Base-by-base conservation (phyloP, 2,113 vertebrate genomes). In the Ancistrus triradiatus region DNA sequence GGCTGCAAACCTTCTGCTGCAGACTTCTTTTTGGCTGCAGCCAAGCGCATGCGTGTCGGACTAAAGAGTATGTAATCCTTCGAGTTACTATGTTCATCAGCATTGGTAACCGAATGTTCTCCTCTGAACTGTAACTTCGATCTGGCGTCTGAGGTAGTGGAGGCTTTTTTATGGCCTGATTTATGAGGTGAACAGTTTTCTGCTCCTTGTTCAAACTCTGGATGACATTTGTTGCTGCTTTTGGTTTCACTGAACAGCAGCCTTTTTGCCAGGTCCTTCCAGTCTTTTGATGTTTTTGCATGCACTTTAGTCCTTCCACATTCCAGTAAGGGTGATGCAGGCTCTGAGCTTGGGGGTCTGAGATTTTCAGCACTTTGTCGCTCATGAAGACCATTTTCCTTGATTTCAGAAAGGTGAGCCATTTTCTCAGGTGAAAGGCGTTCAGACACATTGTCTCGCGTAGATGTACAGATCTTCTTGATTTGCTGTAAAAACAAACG, bases 61-160 rank as follows among this genome's bases (percentile, higher is more conserved):
- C 84, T 90, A 63, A 91, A 90, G 49, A 90, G 69, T 59, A 90
- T 87, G 70, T 81, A 89, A 68, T 86, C 78, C 11, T 65, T 81
- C 13, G 80, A 77, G 7, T 14, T 67, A 48, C 74, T 62, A 27
- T 66, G 44, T 14, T 40, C 42, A 10, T 59, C 46, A 14, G 52
- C 22, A 4, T 55, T 66, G 4, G 2, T 10, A 19, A 61, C 57
- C 11, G 40, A 43, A 7, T 17, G 46, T 25, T 50, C 27, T 44
- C 2, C 43, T 77, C 40, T 72, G 47, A 70, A 28, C 53, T 67
- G 15, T 15, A 7, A 1, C 33, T 27, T 72, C 53, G 63, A 35
- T 42, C 71, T 72, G 15, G n/a, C n/a, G n/a, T 51, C 4, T 33
- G 28, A 4, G 9, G 9, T 18, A 28, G 66, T 48, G 24, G 51